Percentiles rank a stretch among this genome's conserved stretches.
Evolutionary conservation across 2,888 invertebrate genomes (phyloP).

Genomic region (Augochlorella aurata): DNA sequence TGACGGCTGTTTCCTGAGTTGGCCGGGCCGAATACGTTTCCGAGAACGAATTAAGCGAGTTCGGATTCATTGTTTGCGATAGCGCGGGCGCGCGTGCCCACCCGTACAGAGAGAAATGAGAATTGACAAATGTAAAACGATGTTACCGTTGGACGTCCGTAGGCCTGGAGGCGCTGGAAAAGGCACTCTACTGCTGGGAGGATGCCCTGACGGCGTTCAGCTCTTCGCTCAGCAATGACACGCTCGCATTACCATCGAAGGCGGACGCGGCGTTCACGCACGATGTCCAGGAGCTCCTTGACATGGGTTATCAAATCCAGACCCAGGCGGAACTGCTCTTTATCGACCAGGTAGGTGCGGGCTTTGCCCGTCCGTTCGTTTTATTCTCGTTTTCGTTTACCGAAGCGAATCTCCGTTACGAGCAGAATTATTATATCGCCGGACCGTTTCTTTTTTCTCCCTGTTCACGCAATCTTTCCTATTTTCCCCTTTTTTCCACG

Average conservation of each 20-base stretch:
- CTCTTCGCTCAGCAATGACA: constrained; percentile 84
- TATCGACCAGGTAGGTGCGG: constrained; percentile 85
- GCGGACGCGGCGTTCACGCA: constrained; percentile 93
- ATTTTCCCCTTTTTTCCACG: background rate
- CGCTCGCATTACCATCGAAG: constrained; percentile 89
- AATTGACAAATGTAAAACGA: constrained; percentile 51
- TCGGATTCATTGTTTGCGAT: constrained; percentile 37
- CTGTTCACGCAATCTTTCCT: background rate
- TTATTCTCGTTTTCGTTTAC: constrained; percentile 5
- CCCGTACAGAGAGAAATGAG: constrained; percentile 32
- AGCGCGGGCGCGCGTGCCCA: background rate
- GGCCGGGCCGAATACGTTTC: constrained; percentile 19
- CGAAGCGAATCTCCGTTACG: constrained; percentile 21
- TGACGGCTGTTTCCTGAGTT: background rate
- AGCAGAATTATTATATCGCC: constrained; percentile 14
- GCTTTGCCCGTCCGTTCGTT: background rate
- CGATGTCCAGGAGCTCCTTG: constrained; percentile 86
- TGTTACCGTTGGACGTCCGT: constrained; percentile 55
- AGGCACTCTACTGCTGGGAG: constrained; percentile 97
- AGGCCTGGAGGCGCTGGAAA: constrained; percentile 97
- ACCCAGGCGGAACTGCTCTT: constrained; percentile 94
- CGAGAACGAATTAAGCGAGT: constrained; percentile 40
- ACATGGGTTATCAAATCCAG: constrained; percentile 92
- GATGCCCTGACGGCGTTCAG: constrained; percentile 93
- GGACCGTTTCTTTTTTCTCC: background rate